Conservation (phyloP, 2,113 vertebrate genomes). For the Eudyptes chrysolophus region DNA sequence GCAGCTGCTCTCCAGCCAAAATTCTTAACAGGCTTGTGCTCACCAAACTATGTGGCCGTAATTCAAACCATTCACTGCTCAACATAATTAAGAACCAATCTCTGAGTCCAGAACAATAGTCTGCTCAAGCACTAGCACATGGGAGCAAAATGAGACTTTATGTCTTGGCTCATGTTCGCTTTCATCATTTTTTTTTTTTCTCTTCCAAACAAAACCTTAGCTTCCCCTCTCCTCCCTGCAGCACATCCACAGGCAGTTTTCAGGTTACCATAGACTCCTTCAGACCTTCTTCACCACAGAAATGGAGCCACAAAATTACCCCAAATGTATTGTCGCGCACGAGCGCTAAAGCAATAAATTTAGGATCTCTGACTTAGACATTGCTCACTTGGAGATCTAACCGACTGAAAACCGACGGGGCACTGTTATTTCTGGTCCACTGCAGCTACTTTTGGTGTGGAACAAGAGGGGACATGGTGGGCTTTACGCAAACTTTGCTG, state of each 20-base stretch:
- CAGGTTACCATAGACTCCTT: background rate
- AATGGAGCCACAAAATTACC: background rate
- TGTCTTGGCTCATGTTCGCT: conserved; percentile 26
- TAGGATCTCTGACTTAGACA: background rate
- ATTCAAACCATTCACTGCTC: conserved; percentile 59
- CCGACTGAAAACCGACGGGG: rapidly evolving
- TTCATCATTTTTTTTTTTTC: background rate
- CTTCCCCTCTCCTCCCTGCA: background rate
- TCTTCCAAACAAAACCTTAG: background rate
- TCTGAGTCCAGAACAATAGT: conserved; percentile 61
- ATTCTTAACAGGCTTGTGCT: conserved; percentile 55
- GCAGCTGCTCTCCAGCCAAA: conserved; percentile 56
- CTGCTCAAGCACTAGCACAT: conserved; percentile 48
- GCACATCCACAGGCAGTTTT: background rate
- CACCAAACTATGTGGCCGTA: conserved; percentile 50
- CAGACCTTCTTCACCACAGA: background rate
- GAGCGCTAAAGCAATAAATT: background rate
- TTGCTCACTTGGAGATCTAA: background rate
- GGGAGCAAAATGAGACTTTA: conserved; percentile 52
- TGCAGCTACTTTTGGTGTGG: background rate
- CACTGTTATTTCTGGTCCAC: background rate
- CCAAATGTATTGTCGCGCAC: rapidly evolving
- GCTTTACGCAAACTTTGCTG: background rate
- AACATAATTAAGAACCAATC: conserved; percentile 54
- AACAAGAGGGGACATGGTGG: background rate